A percentile compares a stretch with the other conserved stretches of the same genome.
Conservation (phyloP, 1,140 invertebrate genomes). For the Drosophila cardini region DNA sequence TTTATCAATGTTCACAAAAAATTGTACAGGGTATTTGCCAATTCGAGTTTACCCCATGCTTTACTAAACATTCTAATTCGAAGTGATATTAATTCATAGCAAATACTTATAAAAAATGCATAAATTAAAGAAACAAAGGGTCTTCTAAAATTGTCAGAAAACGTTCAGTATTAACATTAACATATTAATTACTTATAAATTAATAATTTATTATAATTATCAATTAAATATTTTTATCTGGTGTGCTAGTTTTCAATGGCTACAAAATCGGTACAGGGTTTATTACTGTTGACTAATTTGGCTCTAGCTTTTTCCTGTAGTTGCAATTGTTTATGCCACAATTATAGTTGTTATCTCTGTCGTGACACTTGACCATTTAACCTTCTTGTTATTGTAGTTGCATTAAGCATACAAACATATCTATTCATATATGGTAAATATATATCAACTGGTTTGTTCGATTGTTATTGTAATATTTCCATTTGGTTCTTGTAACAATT, state of each 20-base stretch:
- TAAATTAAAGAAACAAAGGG: too few relatives aligned
- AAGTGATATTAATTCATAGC: neutral
- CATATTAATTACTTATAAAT: too few relatives aligned
- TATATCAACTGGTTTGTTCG: neutral
- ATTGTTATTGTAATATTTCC: constrained; percentile 18
- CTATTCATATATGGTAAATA: too few relatives aligned
- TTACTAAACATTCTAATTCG: neutral
- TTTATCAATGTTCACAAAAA: too few relatives aligned
- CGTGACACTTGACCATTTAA: neutral
- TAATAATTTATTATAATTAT: too few relatives aligned
- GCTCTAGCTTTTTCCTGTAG: neutral
- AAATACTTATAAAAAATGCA: neutral
- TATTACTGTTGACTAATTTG: neutral
- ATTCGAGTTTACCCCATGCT: too few relatives aligned
- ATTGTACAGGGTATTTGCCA: neutral
- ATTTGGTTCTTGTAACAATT: constrained; percentile 15
- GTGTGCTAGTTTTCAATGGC: neutral
- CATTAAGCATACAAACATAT: too few relatives aligned
- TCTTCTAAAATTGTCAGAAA: too few relatives aligned
- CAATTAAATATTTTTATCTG: too few relatives aligned
- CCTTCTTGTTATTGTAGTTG: neutral
- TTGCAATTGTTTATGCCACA: too few relatives aligned
- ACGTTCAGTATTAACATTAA: too few relatives aligned
- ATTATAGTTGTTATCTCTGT: neutral
- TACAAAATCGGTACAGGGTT: too few relatives aligned